Evolutionary conservation across 2,888 invertebrate species (phyloP).

Genomic region (Euproctis similis): DNA sequence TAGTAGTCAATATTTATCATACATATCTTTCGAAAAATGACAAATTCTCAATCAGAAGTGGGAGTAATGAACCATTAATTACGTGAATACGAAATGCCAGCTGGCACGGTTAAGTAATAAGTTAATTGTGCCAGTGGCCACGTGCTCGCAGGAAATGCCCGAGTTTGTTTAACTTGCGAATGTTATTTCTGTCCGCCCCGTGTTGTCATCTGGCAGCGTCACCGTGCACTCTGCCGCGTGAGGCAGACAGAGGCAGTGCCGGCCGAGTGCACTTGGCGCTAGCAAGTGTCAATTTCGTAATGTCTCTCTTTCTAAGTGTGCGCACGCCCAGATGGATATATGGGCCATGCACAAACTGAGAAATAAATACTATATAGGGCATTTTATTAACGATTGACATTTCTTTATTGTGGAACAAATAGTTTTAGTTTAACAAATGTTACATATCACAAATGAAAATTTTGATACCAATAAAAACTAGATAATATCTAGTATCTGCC

Average conservation of each 20-base stretch:
- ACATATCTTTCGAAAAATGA: too few relatives aligned
- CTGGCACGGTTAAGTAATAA: too few relatives aligned
- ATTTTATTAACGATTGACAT: neutral
- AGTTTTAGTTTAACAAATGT: too few relatives aligned
- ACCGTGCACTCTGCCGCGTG: too few relatives aligned
- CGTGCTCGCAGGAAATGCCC: conserved; percentile 64
- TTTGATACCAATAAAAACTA: too few relatives aligned
- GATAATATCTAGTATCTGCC: too few relatives aligned
- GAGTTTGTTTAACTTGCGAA: conserved; percentile 68
- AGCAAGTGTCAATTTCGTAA: conserved; percentile 55
- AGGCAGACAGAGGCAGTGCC: conserved; percentile 36
- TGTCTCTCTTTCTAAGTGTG: conserved; percentile 30
- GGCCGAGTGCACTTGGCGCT: conserved; percentile 49
- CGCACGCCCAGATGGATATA: conserved; percentile 48
- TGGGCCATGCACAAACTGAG: conserved; percentile 34
- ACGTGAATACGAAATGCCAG: too few relatives aligned
- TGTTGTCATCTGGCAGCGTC: conserved; percentile 66
- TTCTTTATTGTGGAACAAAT: neutral
- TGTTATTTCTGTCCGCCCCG: conserved; percentile 66
- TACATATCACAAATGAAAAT: too few relatives aligned
- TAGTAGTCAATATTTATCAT: too few relatives aligned
- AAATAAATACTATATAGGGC: conserved; percentile 26
- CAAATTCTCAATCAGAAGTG: too few relatives aligned
- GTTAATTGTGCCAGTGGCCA: conserved; percentile 57
- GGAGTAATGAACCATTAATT: too few relatives aligned